Evolutionary conservation across 2,888 invertebrate species (phyloP).

Genomic region (Deroplatys truncata): DNA sequence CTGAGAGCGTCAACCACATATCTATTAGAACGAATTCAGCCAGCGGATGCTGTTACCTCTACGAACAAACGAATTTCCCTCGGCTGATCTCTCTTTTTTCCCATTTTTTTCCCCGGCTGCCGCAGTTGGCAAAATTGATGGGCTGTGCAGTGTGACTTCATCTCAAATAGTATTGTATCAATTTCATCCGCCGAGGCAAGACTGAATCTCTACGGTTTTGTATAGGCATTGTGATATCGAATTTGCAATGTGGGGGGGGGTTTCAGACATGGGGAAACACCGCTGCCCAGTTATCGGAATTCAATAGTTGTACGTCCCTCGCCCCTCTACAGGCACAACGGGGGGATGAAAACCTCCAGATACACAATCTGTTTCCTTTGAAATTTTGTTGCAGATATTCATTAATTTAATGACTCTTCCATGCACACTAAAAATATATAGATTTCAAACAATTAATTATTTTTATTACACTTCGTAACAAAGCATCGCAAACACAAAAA

Average conservation of each 20-base stretch:
- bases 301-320: not conserved
- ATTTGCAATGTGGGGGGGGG: not conserved
- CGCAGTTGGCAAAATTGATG: not conserved
- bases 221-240: slow-evolving; percentile 21
- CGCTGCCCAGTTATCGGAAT: not conserved
- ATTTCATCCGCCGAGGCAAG: not conserved
- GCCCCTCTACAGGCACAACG: not conserved
- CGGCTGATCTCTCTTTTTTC: not conserved
- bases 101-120: not conserved
- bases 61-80: not conserved
- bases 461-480: too few relatives aligned
- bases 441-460: too few relatives aligned
- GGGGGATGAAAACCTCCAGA: not conserved
- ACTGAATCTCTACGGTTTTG: not conserved
- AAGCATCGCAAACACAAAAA: too few relatives aligned
- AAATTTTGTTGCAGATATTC: not conserved
- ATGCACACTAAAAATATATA: too few relatives aligned
- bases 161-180: not conserved
- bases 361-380: not conserved
- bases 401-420: too few relatives aligned
- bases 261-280: not conserved
- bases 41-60: not conserved
- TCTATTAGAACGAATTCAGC: not conserved
- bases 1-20: not conserved
- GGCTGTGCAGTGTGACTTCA: not conserved